Evolutionary conservation across 1,140 invertebrate species (phyloP).

Genomic region (Zaprionus ornatus): DNA sequence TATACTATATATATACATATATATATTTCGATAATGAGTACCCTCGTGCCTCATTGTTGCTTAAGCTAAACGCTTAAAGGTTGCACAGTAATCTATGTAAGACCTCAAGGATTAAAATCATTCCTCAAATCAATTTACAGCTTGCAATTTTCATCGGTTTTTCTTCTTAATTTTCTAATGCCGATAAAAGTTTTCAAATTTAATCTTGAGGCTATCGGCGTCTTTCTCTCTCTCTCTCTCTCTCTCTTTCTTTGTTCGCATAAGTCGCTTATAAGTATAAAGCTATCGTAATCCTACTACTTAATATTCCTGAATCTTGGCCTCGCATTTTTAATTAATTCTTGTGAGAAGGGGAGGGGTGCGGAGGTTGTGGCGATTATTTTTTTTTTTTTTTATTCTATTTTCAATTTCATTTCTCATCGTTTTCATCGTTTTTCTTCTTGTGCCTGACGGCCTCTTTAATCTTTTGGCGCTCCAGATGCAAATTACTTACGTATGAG

Average conservation of each 20-base stretch:
- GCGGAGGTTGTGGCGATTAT: not conserved
- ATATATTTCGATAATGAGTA: not conserved
- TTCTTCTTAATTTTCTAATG: not conserved
- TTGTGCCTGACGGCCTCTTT: conserved; percentile 10
- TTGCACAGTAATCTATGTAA: not conserved
- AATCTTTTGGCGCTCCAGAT: conserved; percentile 48
- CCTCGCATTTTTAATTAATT: conserved; percentile 35
- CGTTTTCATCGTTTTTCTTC: not conserved
- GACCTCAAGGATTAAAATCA: no score
- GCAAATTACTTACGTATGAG: conserved; percentile 75
- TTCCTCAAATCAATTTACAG: not conserved
- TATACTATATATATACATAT: no score
- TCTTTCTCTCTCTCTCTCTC: not conserved
- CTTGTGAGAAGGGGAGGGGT: not conserved
- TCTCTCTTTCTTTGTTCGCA: not conserved
- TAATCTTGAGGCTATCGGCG: not conserved
- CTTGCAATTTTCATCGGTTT: not conserved
- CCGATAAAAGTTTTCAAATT: not conserved
- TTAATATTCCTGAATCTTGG: conserved; percentile 14
- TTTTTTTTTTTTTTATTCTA: no score
- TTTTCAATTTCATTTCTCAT: not conserved
- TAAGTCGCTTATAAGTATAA: not conserved
- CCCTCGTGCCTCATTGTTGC: no score
- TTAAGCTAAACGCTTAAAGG: not conserved
- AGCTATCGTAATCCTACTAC: conserved; percentile 8